A percentile compares a stretch with the other conserved stretches of the same genome.
These are phyloP conservation scores for Isurus oxyrinchus DNA, from an alignment of 2,113 vertebrate species.

Conservation along the genomic window DNA sequence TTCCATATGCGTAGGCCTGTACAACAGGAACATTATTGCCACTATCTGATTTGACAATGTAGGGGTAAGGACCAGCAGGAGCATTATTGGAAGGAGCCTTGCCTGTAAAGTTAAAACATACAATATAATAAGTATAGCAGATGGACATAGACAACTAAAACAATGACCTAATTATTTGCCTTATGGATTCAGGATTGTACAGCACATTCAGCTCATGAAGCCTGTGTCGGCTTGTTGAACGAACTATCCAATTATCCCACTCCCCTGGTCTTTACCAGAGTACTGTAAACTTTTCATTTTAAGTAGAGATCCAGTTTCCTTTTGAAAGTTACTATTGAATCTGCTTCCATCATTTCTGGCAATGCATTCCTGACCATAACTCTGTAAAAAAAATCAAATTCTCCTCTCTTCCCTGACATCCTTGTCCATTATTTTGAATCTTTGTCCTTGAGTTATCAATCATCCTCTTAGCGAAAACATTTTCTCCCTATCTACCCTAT, in stretches of 20 bases:
- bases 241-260: neutral
- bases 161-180: too few species aligned
- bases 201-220: neutral
- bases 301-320: neutral
- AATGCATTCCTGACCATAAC: neutral
- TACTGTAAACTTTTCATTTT: neutral
- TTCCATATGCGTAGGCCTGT: constrained; percentile 88
- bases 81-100: constrained; percentile 64
- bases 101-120: constrained; percentile 52
- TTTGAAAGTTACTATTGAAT: neutral
- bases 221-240: neutral
- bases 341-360: neutral
- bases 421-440: neutral
- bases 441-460: neutral
- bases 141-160: neutral
- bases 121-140: neutral
- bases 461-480: neutral
- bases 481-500: neutral
- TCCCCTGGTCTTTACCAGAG: neutral
- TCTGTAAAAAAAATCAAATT: neutral
- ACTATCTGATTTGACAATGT: constrained; percentile 67
- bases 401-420: neutral
- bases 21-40: constrained; percentile 77
- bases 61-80: constrained; percentile 70
- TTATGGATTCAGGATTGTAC: neutral